These are phyloP conservation scores for Choloepus hoffmanni DNA, from an alignment of 2,113 vertebrate species.

Conservation along the genomic window DNA sequence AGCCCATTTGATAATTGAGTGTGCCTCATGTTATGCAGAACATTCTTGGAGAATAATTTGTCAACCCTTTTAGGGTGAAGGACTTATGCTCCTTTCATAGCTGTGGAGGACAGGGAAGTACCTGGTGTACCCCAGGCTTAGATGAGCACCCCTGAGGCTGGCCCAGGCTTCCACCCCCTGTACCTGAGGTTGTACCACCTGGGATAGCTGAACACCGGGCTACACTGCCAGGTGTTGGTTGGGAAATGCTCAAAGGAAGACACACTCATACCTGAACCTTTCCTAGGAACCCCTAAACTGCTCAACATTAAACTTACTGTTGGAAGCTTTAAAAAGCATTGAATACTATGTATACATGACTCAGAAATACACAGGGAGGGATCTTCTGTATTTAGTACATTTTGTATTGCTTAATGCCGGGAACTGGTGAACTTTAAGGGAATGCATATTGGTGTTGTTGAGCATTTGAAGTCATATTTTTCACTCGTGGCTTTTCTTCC, in stretches of 20 bases:
- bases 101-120: background rate
- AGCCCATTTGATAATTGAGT: background rate
- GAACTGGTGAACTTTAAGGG: background rate
- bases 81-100: background rate
- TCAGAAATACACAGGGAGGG: background rate
- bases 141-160: background rate
- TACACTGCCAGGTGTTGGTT: background rate
- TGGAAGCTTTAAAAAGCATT: background rate
- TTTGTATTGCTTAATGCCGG: background rate
- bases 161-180: background rate
- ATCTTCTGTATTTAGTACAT: background rate
- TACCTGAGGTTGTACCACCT: too few species aligned
- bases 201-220: background rate
- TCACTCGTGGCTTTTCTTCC: conserved; percentile 19
- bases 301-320: background rate
- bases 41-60: background rate
- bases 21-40: background rate
- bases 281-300: background rate
- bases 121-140: background rate
- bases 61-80: background rate
- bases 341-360: background rate
- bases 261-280: background rate
- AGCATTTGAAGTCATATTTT: conserved; percentile 2
- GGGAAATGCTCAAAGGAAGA: background rate
- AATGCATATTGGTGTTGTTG: background rate